Percentiles rank a stretch among this genome's conserved stretches.
Conservation (phyloP, 2,797 vertebrate species). For the Syndactyla subalaris region DNA sequence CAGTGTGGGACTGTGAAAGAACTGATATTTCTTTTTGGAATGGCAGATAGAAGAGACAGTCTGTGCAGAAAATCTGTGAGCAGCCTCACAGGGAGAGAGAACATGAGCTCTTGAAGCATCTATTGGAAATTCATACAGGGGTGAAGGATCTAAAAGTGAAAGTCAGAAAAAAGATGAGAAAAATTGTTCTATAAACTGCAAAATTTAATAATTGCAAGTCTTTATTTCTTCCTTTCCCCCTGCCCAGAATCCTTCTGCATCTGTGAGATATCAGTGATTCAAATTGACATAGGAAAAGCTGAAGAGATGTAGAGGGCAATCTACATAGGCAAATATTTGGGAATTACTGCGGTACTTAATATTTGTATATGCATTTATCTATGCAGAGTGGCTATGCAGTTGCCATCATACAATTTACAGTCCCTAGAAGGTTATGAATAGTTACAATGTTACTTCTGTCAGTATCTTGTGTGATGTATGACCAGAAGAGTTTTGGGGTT, state of each 20-base stretch:
- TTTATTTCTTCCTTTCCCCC: not conserved
- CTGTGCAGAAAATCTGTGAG: not conserved
- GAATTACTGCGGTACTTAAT: not conserved
- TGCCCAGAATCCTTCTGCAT: not conserved
- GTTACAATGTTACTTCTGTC: not conserved
- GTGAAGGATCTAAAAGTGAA: not conserved
- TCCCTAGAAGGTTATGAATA: not conserved
- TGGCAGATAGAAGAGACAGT: not conserved
- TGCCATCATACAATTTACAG: not conserved
- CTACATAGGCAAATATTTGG: not conserved
- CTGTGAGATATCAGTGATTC: not conserved
- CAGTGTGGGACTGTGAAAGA: not conserved
- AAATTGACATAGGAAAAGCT: not conserved
- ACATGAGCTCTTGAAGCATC: not conserved
- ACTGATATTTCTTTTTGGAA: not conserved
- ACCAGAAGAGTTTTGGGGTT: not conserved
- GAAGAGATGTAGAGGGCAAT: not conserved
- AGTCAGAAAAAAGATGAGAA: not conserved
- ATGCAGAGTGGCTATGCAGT: not conserved
- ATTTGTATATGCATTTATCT: not conserved
- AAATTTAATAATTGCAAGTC: not conserved
- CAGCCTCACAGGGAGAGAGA: not conserved
- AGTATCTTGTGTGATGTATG: not conserved
- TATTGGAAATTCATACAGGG: not conserved
- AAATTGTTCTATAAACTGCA: not conserved